These are phyloP conservation scores for Erpetoichthys calabaricus DNA, from an alignment of 2,797 vertebrate species.

Conservation along the genomic window DNA sequence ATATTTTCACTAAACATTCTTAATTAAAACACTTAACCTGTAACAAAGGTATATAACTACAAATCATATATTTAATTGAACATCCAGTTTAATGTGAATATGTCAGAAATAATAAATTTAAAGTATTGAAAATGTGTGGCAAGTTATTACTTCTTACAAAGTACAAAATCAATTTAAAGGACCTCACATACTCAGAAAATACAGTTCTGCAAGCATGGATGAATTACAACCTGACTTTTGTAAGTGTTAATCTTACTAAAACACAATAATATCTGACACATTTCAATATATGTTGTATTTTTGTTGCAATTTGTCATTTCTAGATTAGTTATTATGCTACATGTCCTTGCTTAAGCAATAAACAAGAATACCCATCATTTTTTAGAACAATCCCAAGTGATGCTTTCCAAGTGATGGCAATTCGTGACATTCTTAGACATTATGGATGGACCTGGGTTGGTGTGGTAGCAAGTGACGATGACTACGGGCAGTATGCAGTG, in stretches of 20 bases:
- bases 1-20: no score
- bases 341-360: conserved; percentile 30
- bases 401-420: conserved; percentile 24
- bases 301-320: no score
- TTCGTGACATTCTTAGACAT: conserved; percentile 23
- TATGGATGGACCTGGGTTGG: conserved; percentile 36
- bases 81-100: no score
- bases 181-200: no score
- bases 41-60: no score
- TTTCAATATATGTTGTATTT: not conserved
- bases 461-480: conserved; percentile 23
- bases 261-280: not conserved
- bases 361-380: conserved; percentile 27
- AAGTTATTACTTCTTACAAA: not conserved
- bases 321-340: conserved; percentile 35
- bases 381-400: conserved; percentile 34
- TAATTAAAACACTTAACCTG: no score
- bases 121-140: no score
- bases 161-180: not conserved
- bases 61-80: no score
- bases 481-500: conserved; percentile 27
- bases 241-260: no score
- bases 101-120: no score
- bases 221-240: no score
- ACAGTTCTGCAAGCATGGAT: no score